A percentile compares a stretch with the other conserved stretches of the same genome.
phyloP scores from a whole-genome alignment of 2,888 invertebrate genomes.

The Camptogramma bilineatum region DNA sequence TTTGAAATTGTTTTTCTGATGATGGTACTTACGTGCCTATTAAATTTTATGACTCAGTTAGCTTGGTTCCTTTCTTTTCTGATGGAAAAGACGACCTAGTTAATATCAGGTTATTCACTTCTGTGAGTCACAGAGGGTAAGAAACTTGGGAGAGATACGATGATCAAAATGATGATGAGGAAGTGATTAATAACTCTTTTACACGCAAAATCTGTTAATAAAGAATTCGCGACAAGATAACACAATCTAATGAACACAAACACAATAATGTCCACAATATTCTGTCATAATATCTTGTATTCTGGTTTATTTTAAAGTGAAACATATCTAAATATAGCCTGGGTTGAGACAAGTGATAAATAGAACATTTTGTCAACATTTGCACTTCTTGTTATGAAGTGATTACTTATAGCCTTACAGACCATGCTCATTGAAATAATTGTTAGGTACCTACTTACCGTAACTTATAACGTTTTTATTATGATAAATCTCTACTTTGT shows the following conservation, averaged over 20 bases:
- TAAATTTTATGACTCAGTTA: not conserved
- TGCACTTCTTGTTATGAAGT: constrained; percentile 45
- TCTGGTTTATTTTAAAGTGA: constrained; percentile 42
- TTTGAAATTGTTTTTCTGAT: not conserved
- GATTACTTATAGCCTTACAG: not conserved
- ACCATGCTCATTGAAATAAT: not conserved
- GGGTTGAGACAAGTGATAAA: constrained; percentile 19
- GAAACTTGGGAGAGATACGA: not conserved
- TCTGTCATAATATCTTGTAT: constrained; percentile 17
- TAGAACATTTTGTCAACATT: constrained; percentile 57
- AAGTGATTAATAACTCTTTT: constrained; percentile 5
- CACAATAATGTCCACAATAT: not conserved
- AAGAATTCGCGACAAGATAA: constrained; percentile 19
- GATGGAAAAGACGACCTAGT: not conserved
- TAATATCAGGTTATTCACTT: not conserved
- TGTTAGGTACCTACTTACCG: too few relatives aligned
- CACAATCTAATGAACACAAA: constrained; percentile 13
- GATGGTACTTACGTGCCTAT: not conserved
- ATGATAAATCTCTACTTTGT: too few relatives aligned
- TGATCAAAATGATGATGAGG: not conserved
- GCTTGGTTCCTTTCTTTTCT: not conserved
- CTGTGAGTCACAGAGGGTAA: not conserved
- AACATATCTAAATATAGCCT: constrained; percentile 41
- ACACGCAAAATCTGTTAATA: constrained; percentile 11
- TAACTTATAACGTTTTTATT: too few relatives aligned